Percentiles rank a stretch among this genome's conserved stretches.
phyloP scores from a whole-genome alignment of 2,888 invertebrate species.

The Tridacna crocea region DNA sequence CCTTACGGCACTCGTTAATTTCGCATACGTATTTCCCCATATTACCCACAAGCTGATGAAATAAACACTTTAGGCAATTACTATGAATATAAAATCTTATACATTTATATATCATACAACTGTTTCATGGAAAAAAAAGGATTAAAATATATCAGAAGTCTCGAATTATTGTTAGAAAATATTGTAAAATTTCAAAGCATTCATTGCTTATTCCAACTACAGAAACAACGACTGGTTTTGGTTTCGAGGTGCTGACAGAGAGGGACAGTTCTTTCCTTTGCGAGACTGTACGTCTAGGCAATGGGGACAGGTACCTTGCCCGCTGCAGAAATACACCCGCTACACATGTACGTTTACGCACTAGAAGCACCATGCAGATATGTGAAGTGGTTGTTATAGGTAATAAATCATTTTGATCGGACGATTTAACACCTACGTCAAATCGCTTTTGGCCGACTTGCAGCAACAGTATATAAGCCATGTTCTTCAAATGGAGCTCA shows the following conservation, averaged over 20 bases:
- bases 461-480: background rate
- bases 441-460: background rate
- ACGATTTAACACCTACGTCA: background rate
- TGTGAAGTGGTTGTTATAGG: slow-evolving; percentile 59
- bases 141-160: too few species aligned
- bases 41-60: too few species aligned
- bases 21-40: too few species aligned
- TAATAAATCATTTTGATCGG: background rate
- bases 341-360: slow-evolving; percentile 41
- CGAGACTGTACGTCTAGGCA: slow-evolving; percentile 20
- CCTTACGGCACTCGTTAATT: too few species aligned
- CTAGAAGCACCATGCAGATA: slow-evolving; percentile 47
- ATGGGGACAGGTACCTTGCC: slow-evolving; percentile 36
- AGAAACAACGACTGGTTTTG: slow-evolving; percentile 40
- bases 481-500: background rate
- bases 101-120: too few species aligned
- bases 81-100: too few species aligned
- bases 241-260: slow-evolving; percentile 50
- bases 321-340: slow-evolving; percentile 37
- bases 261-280: slow-evolving; percentile 29
- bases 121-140: too few species aligned
- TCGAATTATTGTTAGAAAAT: too few species aligned
- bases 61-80: too few species aligned
- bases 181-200: too few species aligned
- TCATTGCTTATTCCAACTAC: background rate